Conservation (phyloP, 64 coral and sea anemone species). For the Montipora foliosa region DNA sequence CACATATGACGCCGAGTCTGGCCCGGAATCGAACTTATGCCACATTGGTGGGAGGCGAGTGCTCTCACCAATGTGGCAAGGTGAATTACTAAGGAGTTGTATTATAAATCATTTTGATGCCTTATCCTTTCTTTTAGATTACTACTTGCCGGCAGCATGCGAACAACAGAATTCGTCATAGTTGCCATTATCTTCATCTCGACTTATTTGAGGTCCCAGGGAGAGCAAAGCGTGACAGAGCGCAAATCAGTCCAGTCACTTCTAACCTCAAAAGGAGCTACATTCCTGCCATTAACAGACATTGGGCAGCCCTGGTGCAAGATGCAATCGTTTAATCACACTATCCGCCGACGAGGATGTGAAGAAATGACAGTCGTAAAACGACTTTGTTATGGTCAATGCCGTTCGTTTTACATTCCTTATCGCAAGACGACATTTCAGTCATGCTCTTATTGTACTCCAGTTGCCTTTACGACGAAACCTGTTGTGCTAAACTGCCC, state of each 20-base stretch:
- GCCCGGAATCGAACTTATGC: too few relatives aligned
- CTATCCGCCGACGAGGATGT: conserved; percentile 43
- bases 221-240: neutral
- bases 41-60: too few relatives aligned
- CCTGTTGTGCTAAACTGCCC: conserved; percentile 49
- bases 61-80: too few relatives aligned
- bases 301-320: conserved; percentile 12
- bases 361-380: conserved; percentile 10
- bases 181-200: neutral
- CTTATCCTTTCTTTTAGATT: too few relatives aligned
- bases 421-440: conserved; percentile 8
- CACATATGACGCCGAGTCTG: too few relatives aligned
- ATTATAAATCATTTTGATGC: neutral
- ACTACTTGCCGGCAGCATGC: neutral
- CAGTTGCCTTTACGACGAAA: conserved; percentile 9
- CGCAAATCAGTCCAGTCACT: neutral
- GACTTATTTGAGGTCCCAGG: neutral
- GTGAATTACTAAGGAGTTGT: too few relatives aligned
- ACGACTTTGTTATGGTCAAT: conserved; percentile 60
- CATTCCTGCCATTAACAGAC: neutral
- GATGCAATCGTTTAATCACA: conserved; percentile 35
- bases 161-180: neutral
- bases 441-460: conserved; percentile 66
- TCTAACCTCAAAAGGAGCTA: neutral
- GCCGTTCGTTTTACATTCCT: conserved; percentile 65